These are phyloP conservation scores for Lycopodina hypogea DNA, from an alignment of 37 sponge, comb jelly and placozoan species.

Conservation along the genomic window DNA sequence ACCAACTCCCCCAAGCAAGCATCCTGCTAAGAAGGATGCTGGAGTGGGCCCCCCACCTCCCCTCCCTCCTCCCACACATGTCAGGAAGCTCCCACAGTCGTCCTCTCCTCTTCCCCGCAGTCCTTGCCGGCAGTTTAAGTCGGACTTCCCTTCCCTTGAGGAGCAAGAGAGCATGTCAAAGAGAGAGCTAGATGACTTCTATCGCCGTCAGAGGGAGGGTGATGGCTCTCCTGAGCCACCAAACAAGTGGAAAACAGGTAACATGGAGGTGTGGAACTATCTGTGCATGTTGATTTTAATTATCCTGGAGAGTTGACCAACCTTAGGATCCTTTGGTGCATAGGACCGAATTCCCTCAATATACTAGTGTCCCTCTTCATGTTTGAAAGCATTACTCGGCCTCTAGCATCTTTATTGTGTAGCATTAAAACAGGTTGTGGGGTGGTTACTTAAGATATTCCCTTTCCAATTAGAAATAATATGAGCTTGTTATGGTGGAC, in stretches of 20 bases:
- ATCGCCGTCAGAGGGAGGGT: constrained; percentile 27
- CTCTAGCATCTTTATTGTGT: no score
- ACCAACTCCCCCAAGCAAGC: no score
- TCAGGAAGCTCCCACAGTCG: background rate
- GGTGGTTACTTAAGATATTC: no score
- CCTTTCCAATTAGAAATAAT: no score
- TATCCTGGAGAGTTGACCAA: no score
- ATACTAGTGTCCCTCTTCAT: background rate
- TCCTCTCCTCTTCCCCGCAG: background rate
- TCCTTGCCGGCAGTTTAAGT: constrained; percentile 31
- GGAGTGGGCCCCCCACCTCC: constrained; percentile 7
- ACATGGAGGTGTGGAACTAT: background rate
- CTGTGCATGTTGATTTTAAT: no score
- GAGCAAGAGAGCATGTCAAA: constrained; percentile 54
- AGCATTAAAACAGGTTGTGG: no score
- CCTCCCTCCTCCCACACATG: background rate
- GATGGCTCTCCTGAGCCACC: background rate
- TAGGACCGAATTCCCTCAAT: background rate
- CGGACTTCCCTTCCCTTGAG: constrained; percentile 66
- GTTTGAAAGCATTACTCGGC: no score
- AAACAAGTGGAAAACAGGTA: background rate
- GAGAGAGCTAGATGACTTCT: constrained; percentile 49
- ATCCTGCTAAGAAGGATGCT: background rate
- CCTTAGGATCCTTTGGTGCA: no score
- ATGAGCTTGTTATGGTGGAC: no score